Percentiles rank a stretch among this genome's conserved stretches.
Conservation (phyloP, 2,888 invertebrate species). For the Cyclophora punctaria region DNA sequence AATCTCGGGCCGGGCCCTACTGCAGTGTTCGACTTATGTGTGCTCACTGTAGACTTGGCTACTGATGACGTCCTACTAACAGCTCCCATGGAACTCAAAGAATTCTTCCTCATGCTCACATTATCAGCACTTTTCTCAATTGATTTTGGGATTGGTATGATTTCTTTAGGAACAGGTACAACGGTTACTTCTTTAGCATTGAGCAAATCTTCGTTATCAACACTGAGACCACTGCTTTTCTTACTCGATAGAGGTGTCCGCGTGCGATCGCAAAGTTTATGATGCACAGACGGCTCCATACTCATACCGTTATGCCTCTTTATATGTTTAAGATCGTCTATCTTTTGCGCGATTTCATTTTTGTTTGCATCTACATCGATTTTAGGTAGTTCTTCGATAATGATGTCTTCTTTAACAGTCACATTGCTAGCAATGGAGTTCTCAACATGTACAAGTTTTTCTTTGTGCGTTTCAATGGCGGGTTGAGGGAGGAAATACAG, state of each 20-base stretch:
- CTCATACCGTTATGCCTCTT: constrained; percentile 40
- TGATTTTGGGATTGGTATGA: constrained; percentile 25
- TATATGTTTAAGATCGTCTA: constrained; percentile 39
- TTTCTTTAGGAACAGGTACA: constrained; percentile 34
- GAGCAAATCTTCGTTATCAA: constrained; percentile 48
- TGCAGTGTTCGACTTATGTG: constrained; percentile 64
- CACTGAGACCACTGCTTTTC: constrained; percentile 56
- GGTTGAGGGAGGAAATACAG: constrained; percentile 51
- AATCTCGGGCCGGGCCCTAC: constrained; percentile 81
- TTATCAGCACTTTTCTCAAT: constrained; percentile 39
- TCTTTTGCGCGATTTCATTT: constrained; percentile 29
- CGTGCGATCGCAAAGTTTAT: constrained; percentile 76
- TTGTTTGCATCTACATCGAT: constrained; percentile 26
- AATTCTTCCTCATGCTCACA: constrained; percentile 48
- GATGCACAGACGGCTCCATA: constrained; percentile 73
- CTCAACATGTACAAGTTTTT: constrained; percentile 25
- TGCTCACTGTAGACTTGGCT: constrained; percentile 68
- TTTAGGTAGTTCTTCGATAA: constrained; percentile 31
- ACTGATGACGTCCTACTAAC: constrained; percentile 65
- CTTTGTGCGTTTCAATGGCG: constrained; percentile 24
- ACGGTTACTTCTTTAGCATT: constrained; percentile 36
- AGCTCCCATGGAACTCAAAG: constrained; percentile 64
- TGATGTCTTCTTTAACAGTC: constrained; percentile 30
- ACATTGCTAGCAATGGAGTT: constrained; percentile 26
- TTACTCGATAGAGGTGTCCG: constrained; percentile 61